Percentiles rank a stretch among this genome's conserved stretches.
Conservation (phyloP, 2,113 vertebrate species). For the Centrocercus urophasianus region DNA sequence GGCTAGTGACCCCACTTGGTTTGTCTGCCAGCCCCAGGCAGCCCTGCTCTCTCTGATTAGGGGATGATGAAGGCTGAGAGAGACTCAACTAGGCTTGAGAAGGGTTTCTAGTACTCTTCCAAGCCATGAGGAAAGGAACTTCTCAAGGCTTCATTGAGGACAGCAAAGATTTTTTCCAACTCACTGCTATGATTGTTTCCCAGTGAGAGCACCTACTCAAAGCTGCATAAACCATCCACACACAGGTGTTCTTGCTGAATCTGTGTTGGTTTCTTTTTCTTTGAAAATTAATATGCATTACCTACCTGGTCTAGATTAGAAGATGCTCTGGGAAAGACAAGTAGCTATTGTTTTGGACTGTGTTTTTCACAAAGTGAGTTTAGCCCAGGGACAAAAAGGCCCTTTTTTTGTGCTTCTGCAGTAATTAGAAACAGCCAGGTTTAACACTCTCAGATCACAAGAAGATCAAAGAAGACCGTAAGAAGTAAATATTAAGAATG, state of each 20-base stretch:
- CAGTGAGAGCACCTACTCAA: fast-evolving
- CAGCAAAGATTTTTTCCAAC: neutral
- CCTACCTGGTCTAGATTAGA: neutral
- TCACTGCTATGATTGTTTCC: neutral
- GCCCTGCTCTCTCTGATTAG: neutral
- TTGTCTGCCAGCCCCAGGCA: neutral
- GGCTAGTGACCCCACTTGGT: neutral
- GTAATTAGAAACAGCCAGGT: slow-evolving; percentile 10
- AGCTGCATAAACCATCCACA: neutral
- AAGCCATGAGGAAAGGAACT: neutral
- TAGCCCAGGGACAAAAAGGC: neutral
- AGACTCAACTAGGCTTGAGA: neutral
- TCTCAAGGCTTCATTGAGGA: neutral
- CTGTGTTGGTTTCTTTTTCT: neutral
- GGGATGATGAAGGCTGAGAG: neutral
- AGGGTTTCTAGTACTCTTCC: neutral
- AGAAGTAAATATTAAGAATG: neutral
- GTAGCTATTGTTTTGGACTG: neutral
- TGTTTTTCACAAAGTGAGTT: neutral
- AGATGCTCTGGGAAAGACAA: neutral
- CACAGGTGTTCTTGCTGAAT: neutral
- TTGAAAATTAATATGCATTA: neutral
- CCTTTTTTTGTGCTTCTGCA: neutral
- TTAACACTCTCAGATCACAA: slow-evolving; percentile 12
- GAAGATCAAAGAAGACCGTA: neutral